Evolutionary conservation across 1,140 invertebrate species (phyloP).

Genomic region (Trachymyrmex cornetzi): DNA sequence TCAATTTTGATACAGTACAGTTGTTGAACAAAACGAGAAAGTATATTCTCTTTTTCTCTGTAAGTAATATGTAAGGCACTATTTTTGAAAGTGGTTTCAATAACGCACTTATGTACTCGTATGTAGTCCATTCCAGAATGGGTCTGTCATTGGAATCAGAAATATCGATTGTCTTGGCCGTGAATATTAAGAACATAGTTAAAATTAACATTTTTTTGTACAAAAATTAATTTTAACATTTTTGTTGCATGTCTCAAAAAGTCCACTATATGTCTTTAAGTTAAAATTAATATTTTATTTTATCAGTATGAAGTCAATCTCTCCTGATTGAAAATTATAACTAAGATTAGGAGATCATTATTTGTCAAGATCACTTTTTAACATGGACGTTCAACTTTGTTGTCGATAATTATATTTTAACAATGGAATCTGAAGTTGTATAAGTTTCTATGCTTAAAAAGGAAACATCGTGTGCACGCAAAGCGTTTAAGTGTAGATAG

Average conservation of each 20-base stretch:
- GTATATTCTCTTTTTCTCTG: not conserved
- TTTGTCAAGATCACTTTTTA: not conserved
- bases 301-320: not conserved
- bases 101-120: not conserved
- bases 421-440: not conserved
- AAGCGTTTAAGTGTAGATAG: not conserved
- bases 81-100: constrained; percentile 19
- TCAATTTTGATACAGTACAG: not conserved
- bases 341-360: not conserved
- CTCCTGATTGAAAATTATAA: not conserved
- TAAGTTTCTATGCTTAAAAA: not conserved
- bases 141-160: not conserved
- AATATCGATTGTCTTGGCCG: not conserved
- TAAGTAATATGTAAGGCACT: not conserved
- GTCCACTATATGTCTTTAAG: too few relatives aligned
- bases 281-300: too few relatives aligned
- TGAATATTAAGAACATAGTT: not conserved
- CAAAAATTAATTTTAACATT: too few relatives aligned
- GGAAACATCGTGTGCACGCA: not conserved
- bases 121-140: not conserved
- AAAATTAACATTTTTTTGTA: too few relatives aligned
- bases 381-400: not conserved
- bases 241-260: too few relatives aligned
- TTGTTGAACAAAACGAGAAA: constrained; percentile 17
- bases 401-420: not conserved